Evolutionary conservation across 2,888 invertebrate genomes (phyloP).

Genomic region (Philopedon plagiatum): DNA sequence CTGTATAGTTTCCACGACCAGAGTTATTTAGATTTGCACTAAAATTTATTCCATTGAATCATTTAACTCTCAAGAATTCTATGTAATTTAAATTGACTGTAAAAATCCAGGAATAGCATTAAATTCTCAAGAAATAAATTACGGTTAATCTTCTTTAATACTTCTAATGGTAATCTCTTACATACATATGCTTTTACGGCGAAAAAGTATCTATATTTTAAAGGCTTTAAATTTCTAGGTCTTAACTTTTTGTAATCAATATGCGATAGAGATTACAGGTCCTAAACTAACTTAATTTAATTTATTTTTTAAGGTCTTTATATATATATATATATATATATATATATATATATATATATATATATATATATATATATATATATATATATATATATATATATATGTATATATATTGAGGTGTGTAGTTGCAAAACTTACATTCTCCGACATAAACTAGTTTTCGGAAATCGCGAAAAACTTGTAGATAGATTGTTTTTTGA

Average conservation of each 20-base stretch:
- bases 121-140: conserved; percentile 33
- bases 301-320: too few species aligned
- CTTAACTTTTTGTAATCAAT: not conserved
- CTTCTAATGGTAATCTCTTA: conserved; percentile 31
- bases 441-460: too few species aligned
- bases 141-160: conserved; percentile 18
- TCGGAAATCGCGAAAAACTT: too few species aligned
- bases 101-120: conserved; percentile 27
- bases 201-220: conserved; percentile 16
- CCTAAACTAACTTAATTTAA: too few species aligned
- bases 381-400: too few species aligned
- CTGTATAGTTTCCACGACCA: not conserved
- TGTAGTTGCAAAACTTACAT: too few species aligned
- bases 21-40: conserved; percentile 18
- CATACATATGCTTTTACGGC: conserved; percentile 18
- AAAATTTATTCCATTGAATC: conserved; percentile 10
- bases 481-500: too few species aligned
- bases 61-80: conserved; percentile 15
- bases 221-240: conserved; percentile 4
- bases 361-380: too few species aligned
- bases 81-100: conserved; percentile 27
- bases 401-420: too few species aligned
- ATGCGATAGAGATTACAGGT: not conserved
- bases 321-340: too few species aligned
- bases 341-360: too few species aligned